Evolutionary conservation across 2,113 vertebrate genomes (phyloP), one percentile per base, ranked within the genome.

Genomic region (Camelus dromedarius): DNA sequence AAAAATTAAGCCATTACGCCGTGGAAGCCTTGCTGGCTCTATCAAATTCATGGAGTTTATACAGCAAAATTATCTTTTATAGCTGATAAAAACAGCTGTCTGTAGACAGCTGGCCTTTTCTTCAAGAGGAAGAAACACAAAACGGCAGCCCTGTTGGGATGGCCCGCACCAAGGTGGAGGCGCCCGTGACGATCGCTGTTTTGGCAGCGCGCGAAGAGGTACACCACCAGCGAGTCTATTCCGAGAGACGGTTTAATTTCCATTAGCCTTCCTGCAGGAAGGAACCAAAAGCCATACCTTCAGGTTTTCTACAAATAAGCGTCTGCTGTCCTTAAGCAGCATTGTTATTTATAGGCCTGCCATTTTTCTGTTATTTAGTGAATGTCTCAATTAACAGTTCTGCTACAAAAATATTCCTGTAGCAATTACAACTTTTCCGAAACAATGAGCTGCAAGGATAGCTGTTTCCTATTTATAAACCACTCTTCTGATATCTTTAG

Each of bases 1-100:
- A 98, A 98, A 98, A 98, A 98, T 98, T 98, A 98, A 99, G 97
- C 98, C 97, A 98, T 98, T 98, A 98, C 96, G 88, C 97, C 80
- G 81, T 97, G 62, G 93, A 98, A 98, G 96, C 88, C 95, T 98
- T 96, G 69, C 97, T 98, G 97, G 91, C 97, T 98, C 96, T 98
- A 98, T 98, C 96, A 98, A 98, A 98, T 98, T 98, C 98, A 98
- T 98, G 98, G 97, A 97, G 95, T 98, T 98, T 98, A 98, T 98
- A 98, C 93, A 98, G 93, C 92, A 98, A 98, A 98, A 98, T 98
- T 98, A 98, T 98, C 97, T 97, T 98, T 98, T 97, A 97, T 91
- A 97, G 98, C 0, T 69, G 95, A 97, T 97, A 97, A 97, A 98
- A 98, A 98, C 94, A 98, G 84, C 95, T 98, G 92, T 93, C 97